A percentile compares a stretch with the other conserved stretches of the same genome.
These are phyloP conservation scores for Diadumene lineata DNA, from an alignment of 92 coral and sea anemone genomes.

Conservation along the genomic window DNA sequence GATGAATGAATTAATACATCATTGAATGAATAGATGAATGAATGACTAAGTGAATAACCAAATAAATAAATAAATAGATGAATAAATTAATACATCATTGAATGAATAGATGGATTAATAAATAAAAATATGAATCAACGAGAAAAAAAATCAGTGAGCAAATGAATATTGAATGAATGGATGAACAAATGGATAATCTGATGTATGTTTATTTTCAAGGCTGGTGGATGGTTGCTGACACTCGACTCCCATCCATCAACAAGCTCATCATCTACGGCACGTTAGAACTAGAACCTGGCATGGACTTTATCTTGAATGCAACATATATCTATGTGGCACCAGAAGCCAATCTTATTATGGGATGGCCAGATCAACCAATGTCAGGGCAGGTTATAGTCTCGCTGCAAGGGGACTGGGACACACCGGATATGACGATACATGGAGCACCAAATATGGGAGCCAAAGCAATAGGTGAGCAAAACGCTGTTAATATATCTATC, in stretches of 20 bases:
- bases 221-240: constrained; percentile 95
- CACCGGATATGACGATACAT: constrained; percentile 81
- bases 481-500: too few relatives aligned
- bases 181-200: neutral
- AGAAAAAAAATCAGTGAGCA: too few relatives aligned
- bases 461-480: constrained; percentile 75
- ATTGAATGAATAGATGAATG: too few relatives aligned
- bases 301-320: constrained; percentile 80
- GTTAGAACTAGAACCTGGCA: constrained; percentile 70
- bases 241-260: constrained; percentile 60
- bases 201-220: constrained; percentile 12
- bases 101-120: too few relatives aligned
- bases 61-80: too few relatives aligned
- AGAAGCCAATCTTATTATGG: constrained; percentile 75
- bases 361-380: constrained; percentile 84
- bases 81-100: too few relatives aligned
- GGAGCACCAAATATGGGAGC: constrained; percentile 81
- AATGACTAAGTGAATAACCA: too few relatives aligned
- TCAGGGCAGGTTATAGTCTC: constrained; percentile 66
- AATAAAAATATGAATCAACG: too few relatives aligned
- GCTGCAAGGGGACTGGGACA: constrained; percentile 75
- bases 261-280: constrained; percentile 80
- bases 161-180: too few relatives aligned
- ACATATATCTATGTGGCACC: constrained; percentile 74
- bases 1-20: too few relatives aligned